These are phyloP conservation scores for Adineta ricciae DNA, from an alignment of 2,888 invertebrate genomes.

Conservation along the genomic window DNA sequence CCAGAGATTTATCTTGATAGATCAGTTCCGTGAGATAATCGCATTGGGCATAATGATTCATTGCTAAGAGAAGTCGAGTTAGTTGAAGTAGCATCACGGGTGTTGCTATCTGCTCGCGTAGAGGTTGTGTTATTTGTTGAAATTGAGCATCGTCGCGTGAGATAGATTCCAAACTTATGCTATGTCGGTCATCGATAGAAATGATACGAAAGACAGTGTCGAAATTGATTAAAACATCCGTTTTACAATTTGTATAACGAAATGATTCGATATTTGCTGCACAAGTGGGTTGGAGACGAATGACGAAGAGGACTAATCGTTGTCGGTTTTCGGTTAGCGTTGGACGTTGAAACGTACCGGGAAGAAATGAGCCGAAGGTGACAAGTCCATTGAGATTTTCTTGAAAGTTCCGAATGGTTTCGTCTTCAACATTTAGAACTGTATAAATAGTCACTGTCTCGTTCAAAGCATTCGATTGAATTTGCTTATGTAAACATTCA, in stretches of 20 bases:
- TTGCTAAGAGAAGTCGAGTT: neutral
- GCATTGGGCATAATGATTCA: neutral
- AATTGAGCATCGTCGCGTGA: neutral
- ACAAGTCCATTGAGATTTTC: neutral
- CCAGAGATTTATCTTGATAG: neutral
- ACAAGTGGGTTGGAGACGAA: neutral
- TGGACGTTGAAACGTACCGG: neutral
- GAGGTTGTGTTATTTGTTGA: neutral
- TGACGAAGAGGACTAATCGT: neutral
- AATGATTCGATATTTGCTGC: neutral
- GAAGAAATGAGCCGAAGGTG: neutral
- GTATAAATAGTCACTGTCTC: neutral
- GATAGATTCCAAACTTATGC: neutral
- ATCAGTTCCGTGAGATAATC: neutral
- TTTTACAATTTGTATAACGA: neutral
- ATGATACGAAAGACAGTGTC: neutral
- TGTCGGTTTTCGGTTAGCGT: neutral
- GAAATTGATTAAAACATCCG: neutral
- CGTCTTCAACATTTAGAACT: neutral
- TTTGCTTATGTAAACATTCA: neutral
- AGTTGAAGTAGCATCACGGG: neutral
- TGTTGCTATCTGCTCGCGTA: neutral
- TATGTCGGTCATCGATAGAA: neutral
- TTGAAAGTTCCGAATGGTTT: neutral
- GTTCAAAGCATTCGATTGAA: neutral